These are phyloP conservation scores for Orientallactaga bullata DNA, from an alignment of 2,113 vertebrate genomes.

Conservation along the genomic window DNA sequence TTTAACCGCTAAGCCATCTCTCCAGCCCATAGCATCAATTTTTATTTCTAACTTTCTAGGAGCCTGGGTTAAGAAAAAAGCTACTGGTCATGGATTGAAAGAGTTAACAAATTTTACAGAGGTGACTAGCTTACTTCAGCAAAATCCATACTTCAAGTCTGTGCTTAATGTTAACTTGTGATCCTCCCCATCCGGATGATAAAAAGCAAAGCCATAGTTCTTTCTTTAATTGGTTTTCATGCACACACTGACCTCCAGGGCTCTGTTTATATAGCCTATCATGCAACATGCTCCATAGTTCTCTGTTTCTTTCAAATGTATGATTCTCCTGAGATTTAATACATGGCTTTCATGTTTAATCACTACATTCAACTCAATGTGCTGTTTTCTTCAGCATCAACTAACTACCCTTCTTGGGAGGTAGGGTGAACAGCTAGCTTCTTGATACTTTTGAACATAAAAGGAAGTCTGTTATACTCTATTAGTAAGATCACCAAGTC, in stretches of 20 bases:
- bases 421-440: slow-evolving; percentile 56
- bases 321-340: slow-evolving; percentile 81
- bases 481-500: slow-evolving; percentile 63
- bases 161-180: slow-evolving; percentile 47
- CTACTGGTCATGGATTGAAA: slow-evolving; percentile 36
- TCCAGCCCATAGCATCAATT: too few species aligned
- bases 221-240: slow-evolving; percentile 81
- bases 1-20: too few species aligned
- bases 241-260: slow-evolving; percentile 75
- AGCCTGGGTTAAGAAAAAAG: background rate
- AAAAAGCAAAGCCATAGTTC: slow-evolving; percentile 80
- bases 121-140: slow-evolving; percentile 62
- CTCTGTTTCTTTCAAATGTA: slow-evolving; percentile 76
- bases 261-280: slow-evolving; percentile 81
- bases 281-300: slow-evolving; percentile 71
- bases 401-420: slow-evolving; percentile 76
- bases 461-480: slow-evolving; percentile 76
- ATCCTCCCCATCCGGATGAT: slow-evolving; percentile 69
- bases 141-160: slow-evolving; percentile 67
- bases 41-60: slow-evolving; percentile 48
- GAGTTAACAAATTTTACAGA: slow-evolving; percentile 73
- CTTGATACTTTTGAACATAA: slow-evolving; percentile 76
- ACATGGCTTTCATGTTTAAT: slow-evolving; percentile 81
- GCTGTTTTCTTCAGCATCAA: slow-evolving; percentile 76
- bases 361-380: slow-evolving; percentile 79